These are phyloP conservation scores for Oncorhynchus gorbuscha DNA, from an alignment of 2,113 vertebrate genomes.

Conservation along the genomic window DNA sequence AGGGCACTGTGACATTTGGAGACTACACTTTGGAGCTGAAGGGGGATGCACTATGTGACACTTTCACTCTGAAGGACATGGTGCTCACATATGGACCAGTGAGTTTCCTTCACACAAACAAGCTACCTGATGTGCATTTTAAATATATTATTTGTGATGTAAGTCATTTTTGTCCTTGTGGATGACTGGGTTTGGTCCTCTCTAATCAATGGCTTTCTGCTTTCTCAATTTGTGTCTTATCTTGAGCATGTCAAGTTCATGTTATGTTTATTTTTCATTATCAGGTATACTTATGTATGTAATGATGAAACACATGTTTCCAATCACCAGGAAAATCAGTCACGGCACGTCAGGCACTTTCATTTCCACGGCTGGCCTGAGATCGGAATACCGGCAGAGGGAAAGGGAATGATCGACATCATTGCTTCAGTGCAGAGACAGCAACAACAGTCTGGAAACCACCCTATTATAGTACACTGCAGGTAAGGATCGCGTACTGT, in stretches of 20 bases:
- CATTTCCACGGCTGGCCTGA: conserved; percentile 98
- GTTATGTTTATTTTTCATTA: neutral
- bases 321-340: conserved; percentile 74
- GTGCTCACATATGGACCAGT: conserved; percentile 55
- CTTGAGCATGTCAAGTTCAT: too few species aligned
- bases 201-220: too few species aligned
- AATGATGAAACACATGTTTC: neutral
- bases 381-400: conserved; percentile 87
- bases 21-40: conserved; percentile 66
- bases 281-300: neutral
- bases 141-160: too few species aligned
- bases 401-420: conserved; percentile 89
- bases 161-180: too few species aligned
- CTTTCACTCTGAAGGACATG: conserved; percentile 75
- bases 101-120: conserved; percentile 24
- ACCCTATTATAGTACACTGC: conserved; percentile 92
- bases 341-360: conserved; percentile 84
- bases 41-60: conserved; percentile 83
- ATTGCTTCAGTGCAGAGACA: conserved; percentile 88
- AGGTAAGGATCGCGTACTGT: conserved; percentile 73
- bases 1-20: conserved; percentile 78
- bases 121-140: too few species aligned
- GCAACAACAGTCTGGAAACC: conserved; percentile 80
- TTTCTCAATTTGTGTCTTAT: too few species aligned
- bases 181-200: too few species aligned